phyloP scores from a whole-genome alignment of 2,797 vertebrate species.

The Harpagifer antarcticus region DNA sequence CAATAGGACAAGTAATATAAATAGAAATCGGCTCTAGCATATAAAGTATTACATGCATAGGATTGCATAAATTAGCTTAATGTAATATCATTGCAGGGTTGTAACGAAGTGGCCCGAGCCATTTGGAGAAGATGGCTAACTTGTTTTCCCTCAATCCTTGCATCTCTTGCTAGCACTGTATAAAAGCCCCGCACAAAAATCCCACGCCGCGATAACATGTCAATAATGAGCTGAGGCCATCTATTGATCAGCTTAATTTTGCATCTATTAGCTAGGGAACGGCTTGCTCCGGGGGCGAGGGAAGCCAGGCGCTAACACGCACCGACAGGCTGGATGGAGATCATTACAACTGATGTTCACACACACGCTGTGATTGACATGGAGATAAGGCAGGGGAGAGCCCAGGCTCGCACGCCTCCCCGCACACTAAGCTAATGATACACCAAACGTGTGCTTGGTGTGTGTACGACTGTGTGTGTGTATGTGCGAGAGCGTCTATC shows the following conservation, averaged over 20 bases:
- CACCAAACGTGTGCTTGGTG: constrained; percentile 75
- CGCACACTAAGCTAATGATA: constrained; percentile 85
- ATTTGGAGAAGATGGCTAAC: constrained; percentile 56
- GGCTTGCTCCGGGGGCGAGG: constrained; percentile 82
- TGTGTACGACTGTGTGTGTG: constrained; percentile 37
- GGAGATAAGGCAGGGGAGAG: constrained; percentile 84
- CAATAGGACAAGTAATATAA: constrained; percentile 32
- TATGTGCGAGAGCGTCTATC: constrained; percentile 62
- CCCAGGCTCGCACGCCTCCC: constrained; percentile 77
- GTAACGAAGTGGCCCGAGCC: constrained; percentile 55
- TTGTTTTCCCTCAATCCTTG: constrained; percentile 46
- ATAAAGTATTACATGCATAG: constrained; percentile 15
- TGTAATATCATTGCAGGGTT: constrained; percentile 44
- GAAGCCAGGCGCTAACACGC: constrained; percentile 82
- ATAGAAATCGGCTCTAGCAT: constrained; percentile 26
- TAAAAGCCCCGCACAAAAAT: constrained; percentile 78
- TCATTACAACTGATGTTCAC: constrained; percentile 87
- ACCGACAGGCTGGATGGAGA: constrained; percentile 85
- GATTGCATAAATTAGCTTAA: constrained; percentile 57
- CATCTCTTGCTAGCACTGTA: constrained; percentile 57
- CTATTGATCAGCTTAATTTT: constrained; percentile 87
- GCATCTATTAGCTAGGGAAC: constrained; percentile 86
- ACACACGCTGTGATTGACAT: constrained; percentile 85
- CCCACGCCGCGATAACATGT: constrained; percentile 83
- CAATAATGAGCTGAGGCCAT: constrained; percentile 86